phyloP scores from a whole-genome alignment of 2,113 vertebrate genomes.

The Fregata magnificens region DNA sequence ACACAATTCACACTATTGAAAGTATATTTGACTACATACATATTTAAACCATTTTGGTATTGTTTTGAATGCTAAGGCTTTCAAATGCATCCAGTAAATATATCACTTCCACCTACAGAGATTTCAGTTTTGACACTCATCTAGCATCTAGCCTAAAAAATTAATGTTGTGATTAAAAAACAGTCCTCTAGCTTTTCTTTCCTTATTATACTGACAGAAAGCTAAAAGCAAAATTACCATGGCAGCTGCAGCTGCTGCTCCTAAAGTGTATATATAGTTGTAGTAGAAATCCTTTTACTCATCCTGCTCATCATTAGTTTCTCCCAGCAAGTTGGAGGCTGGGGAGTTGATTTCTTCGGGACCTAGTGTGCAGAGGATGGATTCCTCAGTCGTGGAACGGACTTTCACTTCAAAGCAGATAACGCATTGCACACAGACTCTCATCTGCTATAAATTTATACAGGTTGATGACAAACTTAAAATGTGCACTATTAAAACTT shows the following conservation, averaged over 20 bases:
- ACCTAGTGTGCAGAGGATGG: neutral
- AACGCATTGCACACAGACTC: fast-evolving
- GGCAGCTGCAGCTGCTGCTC: neutral
- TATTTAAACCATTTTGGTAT: neutral
- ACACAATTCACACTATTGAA: neutral
- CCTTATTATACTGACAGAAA: neutral
- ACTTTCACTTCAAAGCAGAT: neutral
- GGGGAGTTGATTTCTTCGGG: neutral
- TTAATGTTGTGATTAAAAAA: neutral
- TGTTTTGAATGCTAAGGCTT: neutral
- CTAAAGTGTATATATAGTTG: neutral
- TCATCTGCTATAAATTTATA: neutral
- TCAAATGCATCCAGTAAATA: neutral
- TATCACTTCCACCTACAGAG: neutral
- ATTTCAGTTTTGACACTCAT: neutral
- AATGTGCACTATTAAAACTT: constrained; percentile 4
- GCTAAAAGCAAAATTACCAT: neutral
- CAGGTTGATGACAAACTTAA: constrained; percentile 5
- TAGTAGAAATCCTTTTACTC: neutral
- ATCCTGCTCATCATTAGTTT: neutral
- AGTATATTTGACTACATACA: neutral
- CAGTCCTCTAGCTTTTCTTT: neutral
- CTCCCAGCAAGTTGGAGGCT: neutral
- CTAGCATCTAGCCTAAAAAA: neutral
- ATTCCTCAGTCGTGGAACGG: neutral